A percentile compares a stretch with the other conserved stretches of the same genome.
phyloP scores from a whole-genome alignment of 2,888 invertebrate genomes.

The Sarcophaga subvicina region DNA sequence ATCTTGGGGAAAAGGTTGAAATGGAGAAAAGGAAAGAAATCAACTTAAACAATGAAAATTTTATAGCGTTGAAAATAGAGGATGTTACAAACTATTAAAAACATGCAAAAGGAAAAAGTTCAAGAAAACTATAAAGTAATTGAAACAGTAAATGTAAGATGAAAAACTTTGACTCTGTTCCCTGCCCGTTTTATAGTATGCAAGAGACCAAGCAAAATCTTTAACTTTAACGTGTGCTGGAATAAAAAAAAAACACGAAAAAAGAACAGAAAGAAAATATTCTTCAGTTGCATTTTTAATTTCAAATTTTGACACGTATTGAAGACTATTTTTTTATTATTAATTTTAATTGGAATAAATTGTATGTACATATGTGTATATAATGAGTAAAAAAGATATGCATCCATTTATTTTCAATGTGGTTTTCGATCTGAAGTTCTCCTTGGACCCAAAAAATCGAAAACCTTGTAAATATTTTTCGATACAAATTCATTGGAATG shows the following conservation, averaged over 20 bases:
- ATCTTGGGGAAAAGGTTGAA: background rate
- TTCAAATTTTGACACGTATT: too few relatives aligned
- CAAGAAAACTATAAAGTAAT: conserved; percentile 18
- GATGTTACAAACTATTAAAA: conserved; percentile 58
- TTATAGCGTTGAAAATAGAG: conserved; percentile 52
- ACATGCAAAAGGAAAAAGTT: conserved; percentile 34
- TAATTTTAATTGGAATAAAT: too few relatives aligned
- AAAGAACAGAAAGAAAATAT: background rate
- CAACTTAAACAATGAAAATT: conserved; percentile 62
- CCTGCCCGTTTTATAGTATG: background rate
- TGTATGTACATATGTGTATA: too few relatives aligned
- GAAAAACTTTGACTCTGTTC: conserved; percentile 25
- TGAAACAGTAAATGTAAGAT: conserved; percentile 45
- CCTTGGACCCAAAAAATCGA: too few relatives aligned
- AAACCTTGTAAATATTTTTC: too few relatives aligned
- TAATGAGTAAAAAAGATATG: too few relatives aligned
- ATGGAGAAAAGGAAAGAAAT: conserved; percentile 13
- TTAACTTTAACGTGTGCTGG: background rate
- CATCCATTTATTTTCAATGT: too few relatives aligned
- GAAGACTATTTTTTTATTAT: too few relatives aligned
- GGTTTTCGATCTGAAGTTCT: too few relatives aligned
- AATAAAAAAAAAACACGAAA: background rate
- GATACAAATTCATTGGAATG: too few relatives aligned
- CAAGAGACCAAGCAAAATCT: background rate
- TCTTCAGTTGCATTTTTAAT: background rate